Base-by-base conservation (phyloP, 2,888 invertebrate species). In the Gasteruption jaculator region DNA sequence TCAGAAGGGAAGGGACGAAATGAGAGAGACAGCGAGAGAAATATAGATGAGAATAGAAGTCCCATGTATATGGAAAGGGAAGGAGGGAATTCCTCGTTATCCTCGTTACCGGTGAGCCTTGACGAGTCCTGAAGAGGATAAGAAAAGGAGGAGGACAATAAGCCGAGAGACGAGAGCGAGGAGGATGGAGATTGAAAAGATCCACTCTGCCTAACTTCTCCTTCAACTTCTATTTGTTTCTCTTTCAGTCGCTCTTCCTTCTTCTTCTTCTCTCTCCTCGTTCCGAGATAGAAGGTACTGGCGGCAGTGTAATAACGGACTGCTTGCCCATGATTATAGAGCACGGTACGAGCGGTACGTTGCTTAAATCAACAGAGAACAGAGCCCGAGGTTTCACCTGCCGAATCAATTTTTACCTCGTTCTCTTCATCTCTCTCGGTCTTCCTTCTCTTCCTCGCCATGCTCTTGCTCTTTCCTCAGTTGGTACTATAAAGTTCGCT, bases 281-380 rank as follows among this genome's bases (percentile, higher is more conserved):
- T n/a, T n/a, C n/a, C n/a, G n/a, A n/a, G n/a, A n/a, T n/a, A n/a
- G n/a, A n/a, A 56, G 58, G 52, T 37, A 55, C 58, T 53, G 58
- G 54, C 57, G 58, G 57, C 48, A 49, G 53, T 54, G 57, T 57
- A 57, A 57, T 57, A 58, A 57, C 54, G 57, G 57, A 58, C 53
- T 57, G 54, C 52, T 55, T 52, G 46, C 48, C n/a, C 53, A 53
- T 57, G 57, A 57, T 57, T 57, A 57, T 57, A 57, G 57, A 58
- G 57, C 58, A 53, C 58, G 49, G 50, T 47, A 52, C 56, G 52
- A 53, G 53, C 57, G 58, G 57, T 58, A 58, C 57, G 57, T 58
- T 57, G 57, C 57, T 57, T 57, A 58, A 57, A 57, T 57, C 57
- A 57, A 57, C 57, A 57, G 57, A 57, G 57, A 57, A 54, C 56